These are phyloP conservation scores for Candidula unifasciata DNA, from an alignment of 2,888 invertebrate genomes.

Conservation along the genomic window DNA sequence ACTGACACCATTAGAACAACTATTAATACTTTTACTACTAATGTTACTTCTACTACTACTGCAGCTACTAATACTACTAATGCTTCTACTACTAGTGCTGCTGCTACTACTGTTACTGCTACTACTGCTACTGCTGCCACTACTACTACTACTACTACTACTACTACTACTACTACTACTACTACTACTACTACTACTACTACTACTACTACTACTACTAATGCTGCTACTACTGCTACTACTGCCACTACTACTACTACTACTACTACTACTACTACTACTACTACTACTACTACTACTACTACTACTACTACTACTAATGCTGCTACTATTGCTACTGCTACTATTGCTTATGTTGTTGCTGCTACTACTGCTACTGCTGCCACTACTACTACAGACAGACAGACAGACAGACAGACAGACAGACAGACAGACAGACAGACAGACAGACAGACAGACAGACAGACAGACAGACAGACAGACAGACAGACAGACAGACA, in stretches of 20 bases:
- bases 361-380: not conserved
- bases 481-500: too few species aligned
- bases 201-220: too few species aligned
- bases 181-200: not conserved
- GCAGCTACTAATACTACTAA: too few species aligned
- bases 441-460: too few species aligned
- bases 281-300: not conserved
- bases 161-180: not conserved
- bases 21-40: too few species aligned
- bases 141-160: slow-evolving; percentile 4
- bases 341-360: not conserved
- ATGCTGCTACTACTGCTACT: not conserved
- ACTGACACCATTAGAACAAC: too few species aligned
- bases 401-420: too few species aligned
- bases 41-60: too few species aligned
- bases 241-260: slow-evolving; percentile 9
- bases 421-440: too few species aligned
- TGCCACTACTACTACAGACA: too few species aligned
- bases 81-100: not conserved
- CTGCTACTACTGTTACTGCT: not conserved
- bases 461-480: too few species aligned
- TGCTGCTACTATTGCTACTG: slow-evolving; percentile 4
- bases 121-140: not conserved
- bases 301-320: slow-evolving; percentile 21
- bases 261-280: not conserved